A percentile compares a stretch with the other conserved stretches of the same genome.
These are phyloP conservation scores for Drosophila lini DNA, from an alignment of 1,140 invertebrate genomes.

Conservation along the genomic window DNA sequence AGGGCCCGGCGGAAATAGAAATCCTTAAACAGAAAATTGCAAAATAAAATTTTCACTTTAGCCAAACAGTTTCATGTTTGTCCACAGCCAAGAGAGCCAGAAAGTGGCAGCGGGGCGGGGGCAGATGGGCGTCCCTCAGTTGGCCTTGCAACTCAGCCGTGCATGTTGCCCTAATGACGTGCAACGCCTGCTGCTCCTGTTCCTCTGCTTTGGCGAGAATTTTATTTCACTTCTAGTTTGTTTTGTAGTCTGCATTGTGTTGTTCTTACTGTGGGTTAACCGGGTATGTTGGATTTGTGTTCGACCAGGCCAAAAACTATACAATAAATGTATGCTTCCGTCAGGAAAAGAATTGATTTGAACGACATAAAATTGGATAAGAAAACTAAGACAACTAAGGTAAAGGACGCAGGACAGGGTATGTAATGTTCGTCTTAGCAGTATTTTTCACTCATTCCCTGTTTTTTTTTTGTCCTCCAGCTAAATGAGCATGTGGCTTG, in stretches of 20 bases:
- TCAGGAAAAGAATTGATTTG: not conserved
- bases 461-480: constrained; percentile 37
- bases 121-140: constrained; percentile 17
- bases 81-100: constrained; percentile 37
- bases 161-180: constrained; percentile 77
- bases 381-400: not conserved
- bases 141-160: constrained; percentile 56
- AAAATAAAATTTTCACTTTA: constrained; percentile 78
- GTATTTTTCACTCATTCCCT: not conserved
- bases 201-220: constrained; percentile 25
- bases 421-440: not conserved
- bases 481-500: constrained; percentile 71
- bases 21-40: constrained; percentile 78
- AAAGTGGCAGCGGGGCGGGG: not conserved
- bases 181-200: constrained; percentile 57
- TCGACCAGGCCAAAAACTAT: not conserved
- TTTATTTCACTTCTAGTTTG: constrained; percentile 42
- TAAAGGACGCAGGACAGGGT: not conserved
- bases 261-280: not conserved
- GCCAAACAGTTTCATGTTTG: constrained; percentile 63
- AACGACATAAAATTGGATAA: not conserved
- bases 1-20: constrained; percentile 71
- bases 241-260: constrained; percentile 24
- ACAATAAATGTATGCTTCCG: not conserved
- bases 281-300: not conserved